Evolutionary conservation across 1,140 invertebrate genomes (phyloP).

Genomic region (Thaumatotibia leucotreta): DNA sequence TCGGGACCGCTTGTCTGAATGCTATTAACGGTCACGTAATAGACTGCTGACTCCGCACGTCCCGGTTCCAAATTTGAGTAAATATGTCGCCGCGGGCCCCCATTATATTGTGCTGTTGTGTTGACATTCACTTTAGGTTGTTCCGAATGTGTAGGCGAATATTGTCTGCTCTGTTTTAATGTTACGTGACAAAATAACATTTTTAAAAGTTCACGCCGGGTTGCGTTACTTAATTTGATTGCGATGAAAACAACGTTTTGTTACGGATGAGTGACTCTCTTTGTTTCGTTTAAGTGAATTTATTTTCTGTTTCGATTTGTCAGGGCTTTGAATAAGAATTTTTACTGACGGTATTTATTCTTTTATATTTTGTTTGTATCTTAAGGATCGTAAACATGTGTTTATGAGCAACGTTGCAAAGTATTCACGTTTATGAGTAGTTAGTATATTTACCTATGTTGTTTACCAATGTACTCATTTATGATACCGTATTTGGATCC

Average conservation of each 20-base stretch:
- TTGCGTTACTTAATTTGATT: slow-evolving; percentile 13
- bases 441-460: no score
- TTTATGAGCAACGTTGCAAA: no score
- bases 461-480: no score
- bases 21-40: slow-evolving; percentile 66
- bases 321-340: neutral
- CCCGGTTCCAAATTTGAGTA: slow-evolving; percentile 59
- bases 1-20: slow-evolving; percentile 40
- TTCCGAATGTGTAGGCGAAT: slow-evolving; percentile 36
- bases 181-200: slow-evolving; percentile 12
- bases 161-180: slow-evolving; percentile 15
- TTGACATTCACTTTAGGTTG: slow-evolving; percentile 43
- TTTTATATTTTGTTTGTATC: neutral
- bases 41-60: slow-evolving; percentile 54
- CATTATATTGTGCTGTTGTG: slow-evolving; percentile 45
- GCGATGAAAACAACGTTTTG: neutral
- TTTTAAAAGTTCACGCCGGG: slow-evolving; percentile 14
- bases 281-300: slow-evolving; percentile 29
- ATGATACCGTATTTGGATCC: no score
- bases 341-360: neutral
- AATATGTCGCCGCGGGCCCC: slow-evolving; percentile 45
- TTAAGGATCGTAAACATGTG: neutral
- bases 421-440: no score
- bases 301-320: slow-evolving; percentile 21
- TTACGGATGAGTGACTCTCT: slow-evolving; percentile 17